phyloP scores from a whole-genome alignment of 2,797 vertebrate species.

The Centropyge bicolor region DNA sequence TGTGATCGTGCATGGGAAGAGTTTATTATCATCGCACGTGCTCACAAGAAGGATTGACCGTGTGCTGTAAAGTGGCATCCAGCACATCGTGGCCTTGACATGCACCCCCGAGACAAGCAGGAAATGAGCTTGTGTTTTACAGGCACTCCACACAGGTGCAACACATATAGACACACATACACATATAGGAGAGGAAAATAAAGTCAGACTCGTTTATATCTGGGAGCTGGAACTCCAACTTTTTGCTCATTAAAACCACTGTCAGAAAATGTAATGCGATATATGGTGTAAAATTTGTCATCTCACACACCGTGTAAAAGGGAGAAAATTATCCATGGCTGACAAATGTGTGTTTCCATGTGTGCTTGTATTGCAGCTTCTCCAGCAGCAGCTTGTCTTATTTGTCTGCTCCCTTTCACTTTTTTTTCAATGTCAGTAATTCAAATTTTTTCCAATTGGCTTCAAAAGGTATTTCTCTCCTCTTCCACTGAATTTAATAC shows the following conservation, averaged over 20 bases:
- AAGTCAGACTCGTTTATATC: constrained; percentile 25
- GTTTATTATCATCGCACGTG: constrained; percentile 27
- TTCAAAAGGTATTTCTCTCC: constrained; percentile 8
- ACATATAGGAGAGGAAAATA: not conserved
- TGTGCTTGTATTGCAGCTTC: constrained; percentile 7
- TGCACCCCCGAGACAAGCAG: constrained; percentile 25
- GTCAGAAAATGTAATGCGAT: constrained; percentile 50
- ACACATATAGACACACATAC: not conserved
- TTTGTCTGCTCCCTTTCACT: constrained; percentile 21
- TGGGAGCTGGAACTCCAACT: constrained; percentile 30
- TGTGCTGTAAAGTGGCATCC: constrained; percentile 42
- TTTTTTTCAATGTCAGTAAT: constrained; percentile 20
- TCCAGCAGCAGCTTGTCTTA: constrained; percentile 13
- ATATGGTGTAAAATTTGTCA: constrained; percentile 22
- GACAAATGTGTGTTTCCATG: constrained; percentile 14
- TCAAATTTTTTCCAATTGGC: constrained; percentile 13
- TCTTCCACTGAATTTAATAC: constrained; percentile 15
- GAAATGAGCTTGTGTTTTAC: constrained; percentile 64
- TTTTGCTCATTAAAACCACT: constrained; percentile 55
- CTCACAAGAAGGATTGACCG: constrained; percentile 41
- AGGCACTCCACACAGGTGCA: not conserved
- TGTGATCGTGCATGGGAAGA: constrained; percentile 29
- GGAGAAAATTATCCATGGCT: constrained; percentile 5
- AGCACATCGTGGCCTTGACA: constrained; percentile 48
- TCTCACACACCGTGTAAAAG: constrained; percentile 9